These are phyloP conservation scores for Cyphomyrus discorhynchus DNA, from an alignment of 2,113 vertebrate genomes.

Conservation along the genomic window DNA sequence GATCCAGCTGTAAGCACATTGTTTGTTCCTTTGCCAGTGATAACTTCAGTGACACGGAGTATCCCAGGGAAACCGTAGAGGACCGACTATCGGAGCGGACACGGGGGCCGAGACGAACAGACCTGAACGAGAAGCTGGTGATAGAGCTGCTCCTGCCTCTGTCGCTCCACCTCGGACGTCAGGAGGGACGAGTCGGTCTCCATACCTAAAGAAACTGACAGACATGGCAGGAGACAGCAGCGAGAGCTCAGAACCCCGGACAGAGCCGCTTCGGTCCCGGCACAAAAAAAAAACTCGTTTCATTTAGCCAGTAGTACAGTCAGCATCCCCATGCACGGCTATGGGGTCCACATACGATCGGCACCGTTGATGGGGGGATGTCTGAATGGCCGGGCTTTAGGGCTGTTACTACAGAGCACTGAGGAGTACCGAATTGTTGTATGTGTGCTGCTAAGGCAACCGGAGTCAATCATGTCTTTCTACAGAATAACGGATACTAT, in stretches of 20 bases:
- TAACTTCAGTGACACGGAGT: not conserved
- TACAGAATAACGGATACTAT: not conserved
- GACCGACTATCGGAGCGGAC: not conserved
- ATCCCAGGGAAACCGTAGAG: not conserved
- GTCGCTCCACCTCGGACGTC: slow-evolving; percentile 48
- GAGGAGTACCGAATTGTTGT: not conserved
- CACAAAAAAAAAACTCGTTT: not conserved
- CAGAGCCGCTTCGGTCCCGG: not conserved
- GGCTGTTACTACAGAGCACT: not conserved
- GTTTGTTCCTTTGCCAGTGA: not conserved
- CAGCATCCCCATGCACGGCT: not conserved
- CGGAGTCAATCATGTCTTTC: not conserved
- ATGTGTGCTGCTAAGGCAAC: not conserved
- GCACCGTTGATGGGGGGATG: not conserved
- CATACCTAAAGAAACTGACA: slow-evolving; percentile 34
- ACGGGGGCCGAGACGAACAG: not conserved
- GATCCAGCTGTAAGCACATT: not conserved
- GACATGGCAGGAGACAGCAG: not conserved
- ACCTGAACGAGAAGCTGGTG: slow-evolving; percentile 60
- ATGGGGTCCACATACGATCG: not conserved
- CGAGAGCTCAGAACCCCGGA: not conserved
- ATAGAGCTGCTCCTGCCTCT: slow-evolving; percentile 57
- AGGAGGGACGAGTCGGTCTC: slow-evolving; percentile 55
- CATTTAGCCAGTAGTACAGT: not conserved
- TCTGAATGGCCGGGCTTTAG: not conserved